Percentiles rank a stretch among this genome's conserved stretches.
phyloP scores from a whole-genome alignment of 2,797 vertebrate species.

The Coreius guichenoti region DNA sequence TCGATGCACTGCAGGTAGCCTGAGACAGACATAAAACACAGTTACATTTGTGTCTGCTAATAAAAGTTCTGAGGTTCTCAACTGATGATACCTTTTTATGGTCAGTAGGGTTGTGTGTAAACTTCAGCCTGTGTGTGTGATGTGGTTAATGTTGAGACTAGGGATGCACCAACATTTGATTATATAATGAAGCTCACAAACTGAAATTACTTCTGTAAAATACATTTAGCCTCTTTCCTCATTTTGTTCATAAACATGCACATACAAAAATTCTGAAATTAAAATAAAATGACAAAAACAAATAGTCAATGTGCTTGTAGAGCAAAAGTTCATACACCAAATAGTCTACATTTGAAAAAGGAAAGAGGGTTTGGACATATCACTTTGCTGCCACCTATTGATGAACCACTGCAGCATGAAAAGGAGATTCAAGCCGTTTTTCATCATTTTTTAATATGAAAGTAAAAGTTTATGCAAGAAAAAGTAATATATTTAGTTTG shows the following conservation, averaged over 20 bases:
- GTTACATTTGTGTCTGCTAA: not conserved
- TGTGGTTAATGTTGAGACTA: not conserved
- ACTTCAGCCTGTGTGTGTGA: not conserved
- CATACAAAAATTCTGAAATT: not conserved
- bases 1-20: slow-evolving; percentile 86
- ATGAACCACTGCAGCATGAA: no score
- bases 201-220: not conserved
- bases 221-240: not conserved
- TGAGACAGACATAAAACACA: not conserved
- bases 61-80: not conserved
- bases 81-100: not conserved
- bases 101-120: not conserved
- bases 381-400: not conserved
- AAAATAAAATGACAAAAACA: not conserved
- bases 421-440: no score
- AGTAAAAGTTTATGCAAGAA: no score
- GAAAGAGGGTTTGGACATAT: not conserved
- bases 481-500: no score
- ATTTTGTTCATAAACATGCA: not conserved
- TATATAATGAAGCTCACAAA: not conserved
- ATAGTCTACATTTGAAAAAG: not conserved
- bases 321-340: not conserved
- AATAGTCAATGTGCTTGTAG: no score
- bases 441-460: no score
- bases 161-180: not conserved